phyloP scores from a whole-genome alignment of 2,113 vertebrate species.

The Cathartes aura region DNA sequence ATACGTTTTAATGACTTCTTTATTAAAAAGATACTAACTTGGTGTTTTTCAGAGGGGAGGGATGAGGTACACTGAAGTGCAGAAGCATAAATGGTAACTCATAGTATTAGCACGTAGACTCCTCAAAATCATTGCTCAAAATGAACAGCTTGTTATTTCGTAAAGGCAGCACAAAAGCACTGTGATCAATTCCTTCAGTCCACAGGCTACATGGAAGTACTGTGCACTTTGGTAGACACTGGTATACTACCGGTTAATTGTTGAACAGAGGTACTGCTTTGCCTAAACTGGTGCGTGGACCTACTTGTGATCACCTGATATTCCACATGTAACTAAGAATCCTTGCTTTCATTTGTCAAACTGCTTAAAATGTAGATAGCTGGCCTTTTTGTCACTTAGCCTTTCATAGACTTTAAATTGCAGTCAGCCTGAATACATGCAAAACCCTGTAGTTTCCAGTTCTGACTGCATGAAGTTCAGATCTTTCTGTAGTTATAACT shows the following conservation, averaged over 20 bases:
- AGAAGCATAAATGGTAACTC: not conserved
- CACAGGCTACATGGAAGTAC: not conserved
- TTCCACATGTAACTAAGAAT: not conserved
- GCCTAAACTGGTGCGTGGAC: not conserved
- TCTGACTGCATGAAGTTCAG: not conserved
- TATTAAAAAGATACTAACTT: not conserved
- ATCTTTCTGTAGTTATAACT: not conserved
- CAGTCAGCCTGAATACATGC: not conserved
- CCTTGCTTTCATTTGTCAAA: not conserved
- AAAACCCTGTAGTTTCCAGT: not conserved
- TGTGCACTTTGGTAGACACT: not conserved
- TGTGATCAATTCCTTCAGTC: not conserved
- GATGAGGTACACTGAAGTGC: not conserved
- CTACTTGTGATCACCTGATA: not conserved
- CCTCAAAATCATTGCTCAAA: not conserved
- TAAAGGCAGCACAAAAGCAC: not conserved
- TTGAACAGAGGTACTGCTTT: not conserved
- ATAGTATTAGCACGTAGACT: not conserved
- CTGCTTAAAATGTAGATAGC: not conserved
- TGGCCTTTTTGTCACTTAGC: not conserved
- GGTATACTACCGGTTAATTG: not conserved
- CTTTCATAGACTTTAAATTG: not conserved
- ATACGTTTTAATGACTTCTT: not conserved
- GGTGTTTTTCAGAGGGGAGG: not conserved
- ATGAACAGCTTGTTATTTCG: not conserved